phyloP scores from a whole-genome alignment of 2,888 invertebrate species.

The Sphecodes monilicornis region DNA sequence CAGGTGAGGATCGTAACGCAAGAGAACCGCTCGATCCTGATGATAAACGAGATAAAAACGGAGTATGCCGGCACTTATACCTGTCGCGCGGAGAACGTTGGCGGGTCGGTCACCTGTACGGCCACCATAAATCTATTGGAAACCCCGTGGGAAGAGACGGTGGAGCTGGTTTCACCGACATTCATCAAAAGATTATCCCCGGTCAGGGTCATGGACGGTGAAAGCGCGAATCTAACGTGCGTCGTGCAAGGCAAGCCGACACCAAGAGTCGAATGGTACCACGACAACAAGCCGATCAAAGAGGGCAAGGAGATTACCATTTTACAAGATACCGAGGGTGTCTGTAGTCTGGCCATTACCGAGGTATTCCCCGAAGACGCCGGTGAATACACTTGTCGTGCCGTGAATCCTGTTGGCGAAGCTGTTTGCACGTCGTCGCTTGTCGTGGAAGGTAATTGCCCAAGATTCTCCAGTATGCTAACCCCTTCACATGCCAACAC shows the following conservation, averaged over 20 bases:
- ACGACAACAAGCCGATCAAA: conserved; percentile 89
- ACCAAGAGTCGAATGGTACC: conserved; percentile 93
- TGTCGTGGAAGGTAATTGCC: conserved; percentile 91
- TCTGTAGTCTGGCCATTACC: conserved; percentile 91
- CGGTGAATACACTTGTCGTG: conserved; percentile 93
- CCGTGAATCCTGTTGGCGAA: conserved; percentile 93
- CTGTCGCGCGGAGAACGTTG: conserved; percentile 95
- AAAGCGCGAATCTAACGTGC: conserved; percentile 91
- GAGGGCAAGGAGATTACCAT: conserved; percentile 92
- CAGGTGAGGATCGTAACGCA: conserved; percentile 90
- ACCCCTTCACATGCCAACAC: not conserved
- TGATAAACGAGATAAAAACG: conserved; percentile 90
- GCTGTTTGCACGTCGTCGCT: conserved; percentile 91
- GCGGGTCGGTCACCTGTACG: conserved; percentile 94
- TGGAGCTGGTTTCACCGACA: conserved; percentile 89
- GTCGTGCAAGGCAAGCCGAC: conserved; percentile 91
- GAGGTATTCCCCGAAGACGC: conserved; percentile 97
- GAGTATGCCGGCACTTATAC: conserved; percentile 92
- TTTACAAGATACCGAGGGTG: conserved; percentile 91
- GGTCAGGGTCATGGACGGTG: conserved; percentile 95
- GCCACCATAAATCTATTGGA: conserved; percentile 89
- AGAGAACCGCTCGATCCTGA: conserved; percentile 92
- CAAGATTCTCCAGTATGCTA: not conserved
- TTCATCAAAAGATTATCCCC: conserved; percentile 91
- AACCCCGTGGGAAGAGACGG: conserved; percentile 86